Evolutionary conservation across 1,140 invertebrate genomes (phyloP), one percentile per base, ranked within the genome.

Genomic region (Macrobrachium nipponense): DNA sequence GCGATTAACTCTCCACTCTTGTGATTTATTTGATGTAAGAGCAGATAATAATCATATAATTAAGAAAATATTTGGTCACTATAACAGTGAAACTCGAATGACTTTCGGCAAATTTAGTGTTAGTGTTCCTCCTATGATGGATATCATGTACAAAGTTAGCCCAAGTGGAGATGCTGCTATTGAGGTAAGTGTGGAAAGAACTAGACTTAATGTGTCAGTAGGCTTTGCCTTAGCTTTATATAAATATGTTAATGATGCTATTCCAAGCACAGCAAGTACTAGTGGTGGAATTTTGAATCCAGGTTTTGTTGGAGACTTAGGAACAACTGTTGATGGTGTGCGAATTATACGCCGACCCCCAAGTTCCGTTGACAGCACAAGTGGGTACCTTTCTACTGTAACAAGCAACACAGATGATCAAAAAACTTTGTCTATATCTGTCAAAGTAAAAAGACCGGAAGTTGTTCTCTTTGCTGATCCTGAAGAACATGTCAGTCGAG

Each of bases 391-490:
- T 86, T 94, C 93, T 36, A 91, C 92, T 60, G 90, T 92, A 18
- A 87, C 86, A 23, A 87, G 85, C 75, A 86, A 84, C 62, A 72
- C 59, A 14, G 86, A 82, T 76, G 84, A 87, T 58, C 79, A 82
- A 36, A 87, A 80, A 90, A 94, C 94, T 68, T 90, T 95, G 70
- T 94, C 94, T 2, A 90, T 96, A 87, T 95, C 95, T 2, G 90
- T 95, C 17, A 93, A 95, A 89, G 93, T 95, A 86, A 93, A 95
- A 66, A 94, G 95, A 89, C 95, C 95, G 17, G 95, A 97, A 90
- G 92, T 97, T 44, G 94, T 96, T 90, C 92, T 97, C 75, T 95
- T 95, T 89, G 94, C 94, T 17, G 94, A 95, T 89, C 92, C 94
- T 10, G 93, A 93, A 44, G 93, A 93, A 20, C 92, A 92, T n/a